phyloP scores from a whole-genome alignment of 2,888 invertebrate species.

The Pasiphila rectangulata region DNA sequence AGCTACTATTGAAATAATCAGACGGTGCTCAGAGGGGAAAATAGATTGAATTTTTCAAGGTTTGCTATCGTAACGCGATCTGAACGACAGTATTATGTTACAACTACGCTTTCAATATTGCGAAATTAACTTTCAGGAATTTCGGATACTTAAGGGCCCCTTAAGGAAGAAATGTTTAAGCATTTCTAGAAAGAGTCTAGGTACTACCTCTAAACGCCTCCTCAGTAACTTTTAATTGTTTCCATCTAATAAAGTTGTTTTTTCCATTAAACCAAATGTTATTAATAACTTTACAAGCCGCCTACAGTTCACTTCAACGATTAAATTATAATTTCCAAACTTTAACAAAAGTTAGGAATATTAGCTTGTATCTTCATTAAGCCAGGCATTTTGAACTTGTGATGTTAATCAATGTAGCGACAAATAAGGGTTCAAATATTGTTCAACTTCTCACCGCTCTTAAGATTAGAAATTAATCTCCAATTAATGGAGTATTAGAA shows the following conservation, averaged over 20 bases:
- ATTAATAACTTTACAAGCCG: too few relatives aligned
- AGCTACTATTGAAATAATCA: slow-evolving; percentile 46
- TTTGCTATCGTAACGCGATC: slow-evolving; percentile 31
- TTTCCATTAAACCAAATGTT: too few relatives aligned
- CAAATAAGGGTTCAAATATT: slow-evolving; percentile 61
- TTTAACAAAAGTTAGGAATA: too few relatives aligned
- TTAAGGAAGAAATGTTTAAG: too few relatives aligned
- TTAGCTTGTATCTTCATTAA: slow-evolving; percentile 20
- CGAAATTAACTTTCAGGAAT: not conserved
- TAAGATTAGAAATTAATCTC: slow-evolving; percentile 51
- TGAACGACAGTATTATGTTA: slow-evolving; percentile 29
- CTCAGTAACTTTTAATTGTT: too few relatives aligned
- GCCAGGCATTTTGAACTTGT: slow-evolving; percentile 48
- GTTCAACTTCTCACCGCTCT: slow-evolving; percentile 51
- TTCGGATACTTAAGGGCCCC: too few relatives aligned
- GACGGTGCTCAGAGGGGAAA: slow-evolving; percentile 40
- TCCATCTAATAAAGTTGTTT: too few relatives aligned
- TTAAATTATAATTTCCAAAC: too few relatives aligned
- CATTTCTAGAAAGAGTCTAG: too few relatives aligned
- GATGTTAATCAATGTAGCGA: slow-evolving; percentile 56
- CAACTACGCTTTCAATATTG: slow-evolving; percentile 14
- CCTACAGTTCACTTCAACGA: too few relatives aligned
- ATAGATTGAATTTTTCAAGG: slow-evolving; percentile 53
- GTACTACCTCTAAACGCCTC: too few relatives aligned
- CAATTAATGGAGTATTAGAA: slow-evolving; percentile 65